Evolutionary conservation across 2,113 vertebrate genomes (phyloP).

Genomic region (Sprattus sprattus): DNA sequence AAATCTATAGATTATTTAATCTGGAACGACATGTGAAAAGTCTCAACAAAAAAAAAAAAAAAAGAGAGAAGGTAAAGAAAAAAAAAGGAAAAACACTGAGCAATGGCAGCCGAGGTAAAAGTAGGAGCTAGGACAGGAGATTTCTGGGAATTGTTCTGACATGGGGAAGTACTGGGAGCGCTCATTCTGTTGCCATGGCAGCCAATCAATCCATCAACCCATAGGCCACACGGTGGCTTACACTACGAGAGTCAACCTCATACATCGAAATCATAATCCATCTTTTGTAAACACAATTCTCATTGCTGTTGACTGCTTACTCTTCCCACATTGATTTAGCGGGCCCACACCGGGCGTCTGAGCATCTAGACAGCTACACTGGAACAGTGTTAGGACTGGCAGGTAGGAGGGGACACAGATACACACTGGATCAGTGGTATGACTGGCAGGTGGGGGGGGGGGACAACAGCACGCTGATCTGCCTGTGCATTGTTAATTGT

Average conservation of each 20-base stretch:
- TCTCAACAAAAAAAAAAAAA: conserved; percentile 40
- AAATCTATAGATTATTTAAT: conserved; percentile 24
- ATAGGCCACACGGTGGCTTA: conserved; percentile 14
- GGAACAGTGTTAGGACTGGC: not conserved
- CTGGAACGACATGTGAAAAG: conserved; percentile 38
- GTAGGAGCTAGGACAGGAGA: not conserved
- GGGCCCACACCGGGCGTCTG: not conserved
- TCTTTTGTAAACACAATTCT: not conserved
- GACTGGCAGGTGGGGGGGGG: not conserved
- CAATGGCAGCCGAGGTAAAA: conserved; percentile 25
- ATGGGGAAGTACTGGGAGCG: not conserved
- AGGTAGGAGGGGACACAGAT: not conserved
- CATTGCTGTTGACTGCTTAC: not conserved
- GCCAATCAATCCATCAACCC: not conserved
- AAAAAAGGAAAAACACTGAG: not conserved
- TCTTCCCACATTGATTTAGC: not conserved
- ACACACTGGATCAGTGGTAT: too few species aligned
- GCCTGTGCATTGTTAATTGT: not conserved
- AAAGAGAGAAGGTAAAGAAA: conserved; percentile 35
- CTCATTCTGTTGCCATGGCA: not conserved
- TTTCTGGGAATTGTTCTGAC: not conserved
- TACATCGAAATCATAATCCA: not conserved
- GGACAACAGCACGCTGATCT: not conserved
- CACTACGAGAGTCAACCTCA: not conserved
- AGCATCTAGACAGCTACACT: not conserved